These are phyloP conservation scores for Ophioninae sp. DNA, from an alignment of 2,888 invertebrate species.

Conservation along the genomic window DNA sequence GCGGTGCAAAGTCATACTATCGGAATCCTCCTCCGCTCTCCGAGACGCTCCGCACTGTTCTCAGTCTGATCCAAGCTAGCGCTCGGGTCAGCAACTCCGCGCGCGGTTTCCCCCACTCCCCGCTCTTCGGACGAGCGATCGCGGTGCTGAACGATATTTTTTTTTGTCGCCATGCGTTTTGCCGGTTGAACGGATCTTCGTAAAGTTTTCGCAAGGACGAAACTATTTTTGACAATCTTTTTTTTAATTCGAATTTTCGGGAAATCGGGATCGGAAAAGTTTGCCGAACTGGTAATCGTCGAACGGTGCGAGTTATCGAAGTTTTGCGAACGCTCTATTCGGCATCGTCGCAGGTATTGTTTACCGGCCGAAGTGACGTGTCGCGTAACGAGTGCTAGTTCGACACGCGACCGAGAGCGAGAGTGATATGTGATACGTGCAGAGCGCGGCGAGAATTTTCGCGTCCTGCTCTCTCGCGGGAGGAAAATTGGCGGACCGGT, in stretches of 20 bases:
- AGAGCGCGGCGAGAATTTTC: slow-evolving; percentile 22
- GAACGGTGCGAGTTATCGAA: not conserved
- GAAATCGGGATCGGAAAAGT: not conserved
- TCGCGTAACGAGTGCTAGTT: not conserved
- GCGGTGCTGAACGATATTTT: slow-evolving; percentile 12
- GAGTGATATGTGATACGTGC: slow-evolving; percentile 30
- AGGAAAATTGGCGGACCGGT: slow-evolving; percentile 22
- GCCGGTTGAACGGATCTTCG: not conserved
- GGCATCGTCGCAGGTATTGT: not conserved
- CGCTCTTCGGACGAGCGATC: slow-evolving; percentile 17
- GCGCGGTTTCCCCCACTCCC: slow-evolving; percentile 29
- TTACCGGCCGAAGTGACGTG: slow-evolving; percentile 31
- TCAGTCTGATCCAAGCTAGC: slow-evolving; percentile 76
- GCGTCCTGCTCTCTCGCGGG: slow-evolving; percentile 1
- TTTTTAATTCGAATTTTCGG: not conserved
- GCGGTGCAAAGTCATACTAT: slow-evolving; percentile 63
- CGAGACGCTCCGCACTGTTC: slow-evolving; percentile 64
- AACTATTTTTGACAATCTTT: not conserved
- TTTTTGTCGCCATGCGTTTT: not conserved
- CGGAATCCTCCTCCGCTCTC: slow-evolving; percentile 73
- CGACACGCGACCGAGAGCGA: slow-evolving; percentile 36
- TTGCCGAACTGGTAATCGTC: not conserved
- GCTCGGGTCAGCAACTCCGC: slow-evolving; percentile 69
- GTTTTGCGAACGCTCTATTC: not conserved
- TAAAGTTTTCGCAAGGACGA: not conserved